These are phyloP conservation scores for Rousettus madagascariensis DNA, from an alignment of 2,797 vertebrate species.

Conservation along the genomic window DNA sequence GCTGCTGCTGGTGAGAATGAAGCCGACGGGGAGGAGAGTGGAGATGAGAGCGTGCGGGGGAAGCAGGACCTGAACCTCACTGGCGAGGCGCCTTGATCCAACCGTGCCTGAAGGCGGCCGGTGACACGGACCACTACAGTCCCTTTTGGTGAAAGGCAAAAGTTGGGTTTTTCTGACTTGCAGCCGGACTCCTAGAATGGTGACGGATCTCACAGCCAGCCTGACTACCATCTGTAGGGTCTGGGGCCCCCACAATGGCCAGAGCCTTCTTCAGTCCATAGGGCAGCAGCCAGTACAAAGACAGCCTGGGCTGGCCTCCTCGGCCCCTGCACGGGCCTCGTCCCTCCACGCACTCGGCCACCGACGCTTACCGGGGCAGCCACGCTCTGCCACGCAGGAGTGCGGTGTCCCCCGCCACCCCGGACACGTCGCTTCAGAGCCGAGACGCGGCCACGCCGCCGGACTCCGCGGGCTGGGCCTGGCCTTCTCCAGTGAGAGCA, in stretches of 20 bases:
- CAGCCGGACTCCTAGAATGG: background rate
- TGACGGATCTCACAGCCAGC: background rate
- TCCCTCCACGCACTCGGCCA: background rate
- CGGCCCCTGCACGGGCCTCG: background rate
- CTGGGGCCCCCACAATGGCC: background rate
- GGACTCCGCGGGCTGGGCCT: slow-evolving; percentile 73
- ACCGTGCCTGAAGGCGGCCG: background rate
- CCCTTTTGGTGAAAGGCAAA: background rate
- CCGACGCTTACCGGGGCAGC: accelerated
- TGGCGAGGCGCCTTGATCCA: background rate
- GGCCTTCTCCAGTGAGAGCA: slow-evolving; percentile 81
- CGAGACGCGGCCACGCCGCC: slow-evolving; percentile 73
- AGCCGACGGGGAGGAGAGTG: background rate
- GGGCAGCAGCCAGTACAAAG: no score
- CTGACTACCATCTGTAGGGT: background rate
- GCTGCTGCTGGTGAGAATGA: background rate
- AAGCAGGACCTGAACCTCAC: background rate
- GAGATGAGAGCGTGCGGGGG: background rate
- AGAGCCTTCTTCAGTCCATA: background rate
- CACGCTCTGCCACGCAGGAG: accelerated
- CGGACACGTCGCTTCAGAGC: slow-evolving; percentile 70
- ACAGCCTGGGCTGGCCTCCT: background rate
- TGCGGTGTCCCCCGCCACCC: background rate
- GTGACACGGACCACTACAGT: background rate
- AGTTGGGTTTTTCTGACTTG: background rate